phyloP scores from a whole-genome alignment of 1,140 invertebrate genomes.

The Zaprionus inermis region DNA sequence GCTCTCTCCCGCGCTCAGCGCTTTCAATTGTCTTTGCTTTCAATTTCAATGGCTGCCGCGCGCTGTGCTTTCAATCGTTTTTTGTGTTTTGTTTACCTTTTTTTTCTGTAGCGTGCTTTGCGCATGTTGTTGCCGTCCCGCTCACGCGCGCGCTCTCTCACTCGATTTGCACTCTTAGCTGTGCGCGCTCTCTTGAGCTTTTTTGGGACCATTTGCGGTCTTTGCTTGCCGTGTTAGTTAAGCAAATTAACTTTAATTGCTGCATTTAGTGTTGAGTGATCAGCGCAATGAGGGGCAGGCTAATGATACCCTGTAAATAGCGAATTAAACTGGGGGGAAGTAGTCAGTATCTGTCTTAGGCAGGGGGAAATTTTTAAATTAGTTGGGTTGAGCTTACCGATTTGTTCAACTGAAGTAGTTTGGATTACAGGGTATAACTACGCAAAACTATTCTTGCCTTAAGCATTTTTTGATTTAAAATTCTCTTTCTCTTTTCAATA shows the following conservation, averaged over 20 bases:
- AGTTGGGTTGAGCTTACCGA: neutral
- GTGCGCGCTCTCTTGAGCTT: constrained; percentile 16
- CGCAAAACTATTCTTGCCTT: too few relatives aligned
- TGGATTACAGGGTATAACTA: neutral
- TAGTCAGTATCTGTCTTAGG: neutral
- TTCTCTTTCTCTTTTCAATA: neutral
- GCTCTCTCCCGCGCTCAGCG: constrained; percentile 5
- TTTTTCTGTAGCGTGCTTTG: constrained; percentile 28
- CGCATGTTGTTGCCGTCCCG: constrained; percentile 19
- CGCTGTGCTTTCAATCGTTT: constrained; percentile 34
- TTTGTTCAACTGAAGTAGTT: neutral
- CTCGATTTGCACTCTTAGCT: neutral
- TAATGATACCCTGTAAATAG: neutral
- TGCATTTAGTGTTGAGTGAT: constrained; percentile 3
- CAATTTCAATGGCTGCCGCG: constrained; percentile 44
- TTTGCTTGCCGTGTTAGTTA: neutral
- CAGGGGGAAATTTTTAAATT: neutral
- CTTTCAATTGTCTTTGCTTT: constrained; percentile 56
- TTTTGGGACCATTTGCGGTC: neutral
- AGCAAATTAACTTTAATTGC: constrained; percentile 1
- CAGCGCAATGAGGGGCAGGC: neutral
- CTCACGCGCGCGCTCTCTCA: neutral
- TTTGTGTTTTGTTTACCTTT: constrained; percentile 61
- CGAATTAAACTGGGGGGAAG: neutral
- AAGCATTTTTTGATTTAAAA: too few relatives aligned